Evolutionary conservation across 2,888 invertebrate species (phyloP).

Genomic region (Calameuta idolon): DNA sequence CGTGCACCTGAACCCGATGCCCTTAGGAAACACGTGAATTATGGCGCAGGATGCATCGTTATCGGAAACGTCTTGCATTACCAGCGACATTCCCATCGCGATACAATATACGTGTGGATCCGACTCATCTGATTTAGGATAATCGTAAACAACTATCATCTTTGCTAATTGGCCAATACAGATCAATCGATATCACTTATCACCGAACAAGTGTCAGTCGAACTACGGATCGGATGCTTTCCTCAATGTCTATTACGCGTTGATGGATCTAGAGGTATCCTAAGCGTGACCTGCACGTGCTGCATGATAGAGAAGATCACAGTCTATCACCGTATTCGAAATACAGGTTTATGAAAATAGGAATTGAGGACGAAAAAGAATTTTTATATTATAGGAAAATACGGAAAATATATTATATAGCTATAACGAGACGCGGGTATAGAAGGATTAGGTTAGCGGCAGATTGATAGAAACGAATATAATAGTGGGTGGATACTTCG

Average conservation of each 20-base stretch:
- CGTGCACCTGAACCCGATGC: conserved; percentile 38
- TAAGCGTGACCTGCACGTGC: neutral
- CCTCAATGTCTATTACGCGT: neutral
- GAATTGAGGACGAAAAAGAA: neutral
- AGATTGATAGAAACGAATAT: neutral
- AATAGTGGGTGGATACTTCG: neutral
- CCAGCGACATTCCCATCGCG: neutral
- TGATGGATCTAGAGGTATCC: neutral
- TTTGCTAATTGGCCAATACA: neutral
- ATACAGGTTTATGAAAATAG: neutral
- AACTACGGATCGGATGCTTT: neutral
- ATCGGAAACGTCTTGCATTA: neutral
- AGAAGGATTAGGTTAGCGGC: neutral
- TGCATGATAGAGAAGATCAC: neutral
- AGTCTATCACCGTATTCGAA: too few relatives aligned
- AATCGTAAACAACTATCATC: neutral
- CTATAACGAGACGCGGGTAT: neutral
- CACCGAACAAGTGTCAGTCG: neutral
- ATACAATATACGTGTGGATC: neutral
- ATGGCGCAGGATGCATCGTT: neutral
- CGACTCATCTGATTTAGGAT: neutral
- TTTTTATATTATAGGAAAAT: neutral
- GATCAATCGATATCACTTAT: neutral
- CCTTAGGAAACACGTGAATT: neutral
- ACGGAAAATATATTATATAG: neutral